Evolutionary conservation across 2,888 invertebrate genomes (phyloP).

Genomic region (Odontocolon sp.): DNA sequence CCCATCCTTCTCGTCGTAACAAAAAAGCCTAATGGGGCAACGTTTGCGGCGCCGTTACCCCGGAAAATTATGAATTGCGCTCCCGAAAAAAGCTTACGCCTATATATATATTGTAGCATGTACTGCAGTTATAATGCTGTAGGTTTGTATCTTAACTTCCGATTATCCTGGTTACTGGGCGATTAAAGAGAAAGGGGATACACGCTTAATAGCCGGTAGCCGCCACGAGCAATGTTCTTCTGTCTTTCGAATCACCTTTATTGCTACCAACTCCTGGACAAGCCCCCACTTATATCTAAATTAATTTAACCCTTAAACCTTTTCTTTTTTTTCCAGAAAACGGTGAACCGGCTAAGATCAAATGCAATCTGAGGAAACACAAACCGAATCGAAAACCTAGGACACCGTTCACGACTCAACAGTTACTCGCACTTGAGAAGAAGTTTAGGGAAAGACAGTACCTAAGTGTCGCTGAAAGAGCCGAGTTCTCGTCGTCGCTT

Average conservation of each 20-base stretch:
- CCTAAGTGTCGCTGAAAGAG: constrained; percentile 97
- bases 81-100: constrained; percentile 34
- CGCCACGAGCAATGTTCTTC: constrained; percentile 16
- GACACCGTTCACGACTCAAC: constrained; percentile 99
- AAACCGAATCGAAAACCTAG: constrained; percentile 99
- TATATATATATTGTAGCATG: constrained; percentile 30
- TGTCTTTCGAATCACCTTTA: constrained; percentile 30
- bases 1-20: no score
- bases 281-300: constrained; percentile 49
- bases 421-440: constrained; percentile 95
- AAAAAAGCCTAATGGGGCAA: constrained; percentile 77
- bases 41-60: constrained; percentile 72
- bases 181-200: constrained; percentile 10
- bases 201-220: constrained; percentile 14
- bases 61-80: constrained; percentile 77
- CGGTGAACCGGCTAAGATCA: constrained; percentile 92
- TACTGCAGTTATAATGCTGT: constrained; percentile 22
- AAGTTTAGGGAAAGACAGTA: constrained; percentile 99
- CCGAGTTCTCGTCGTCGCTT: constrained; percentile 97
- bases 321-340: constrained; percentile 83
- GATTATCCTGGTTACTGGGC: constrained; percentile 3
- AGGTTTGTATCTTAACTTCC: constrained; percentile 5
- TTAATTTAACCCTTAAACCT: constrained; percentile 26
- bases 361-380: constrained; percentile 96
- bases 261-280: constrained; percentile 8